These are phyloP conservation scores for Malurus splendens DNA, from an alignment of 2,797 vertebrate genomes.

Conservation along the genomic window DNA sequence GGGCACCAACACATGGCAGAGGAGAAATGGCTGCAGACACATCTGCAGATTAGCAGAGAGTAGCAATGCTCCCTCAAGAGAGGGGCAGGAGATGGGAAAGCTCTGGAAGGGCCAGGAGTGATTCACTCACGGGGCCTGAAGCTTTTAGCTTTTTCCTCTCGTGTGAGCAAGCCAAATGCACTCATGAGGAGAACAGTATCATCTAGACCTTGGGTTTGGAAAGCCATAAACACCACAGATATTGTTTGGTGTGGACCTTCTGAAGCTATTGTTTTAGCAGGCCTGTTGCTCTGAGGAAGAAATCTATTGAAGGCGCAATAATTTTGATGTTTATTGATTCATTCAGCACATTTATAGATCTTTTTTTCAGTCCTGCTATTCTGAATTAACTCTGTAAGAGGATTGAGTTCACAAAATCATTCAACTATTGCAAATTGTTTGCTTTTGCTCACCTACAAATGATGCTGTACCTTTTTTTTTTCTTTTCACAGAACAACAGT, in stretches of 20 bases:
- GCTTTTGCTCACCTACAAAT: not conserved
- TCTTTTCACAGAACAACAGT: not conserved
- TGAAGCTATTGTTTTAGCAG: not conserved
- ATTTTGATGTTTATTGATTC: slow-evolving; percentile 4
- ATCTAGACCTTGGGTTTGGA: not conserved
- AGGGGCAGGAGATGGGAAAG: not conserved
- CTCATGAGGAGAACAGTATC: not conserved
- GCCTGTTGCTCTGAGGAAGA: not conserved
- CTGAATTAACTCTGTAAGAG: not conserved
- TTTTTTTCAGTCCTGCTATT: not conserved
- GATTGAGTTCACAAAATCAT: not conserved
- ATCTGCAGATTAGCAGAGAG: not conserved
- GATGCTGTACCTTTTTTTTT: not conserved
- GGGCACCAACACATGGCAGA: not conserved
- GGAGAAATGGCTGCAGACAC: not conserved
- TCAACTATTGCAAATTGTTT: not conserved
- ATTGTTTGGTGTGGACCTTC: not conserved
- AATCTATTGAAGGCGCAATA: not conserved
- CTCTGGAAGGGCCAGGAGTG: not conserved
- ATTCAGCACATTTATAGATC: not conserved
- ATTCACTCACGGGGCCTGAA: slow-evolving; percentile 5
- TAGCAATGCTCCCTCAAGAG: not conserved
- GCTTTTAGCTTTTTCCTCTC: not conserved
- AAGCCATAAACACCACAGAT: not conserved
- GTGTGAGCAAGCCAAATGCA: not conserved